Conservation (phyloP, 2,113 vertebrate species). For the Garra rufa region DNA sequence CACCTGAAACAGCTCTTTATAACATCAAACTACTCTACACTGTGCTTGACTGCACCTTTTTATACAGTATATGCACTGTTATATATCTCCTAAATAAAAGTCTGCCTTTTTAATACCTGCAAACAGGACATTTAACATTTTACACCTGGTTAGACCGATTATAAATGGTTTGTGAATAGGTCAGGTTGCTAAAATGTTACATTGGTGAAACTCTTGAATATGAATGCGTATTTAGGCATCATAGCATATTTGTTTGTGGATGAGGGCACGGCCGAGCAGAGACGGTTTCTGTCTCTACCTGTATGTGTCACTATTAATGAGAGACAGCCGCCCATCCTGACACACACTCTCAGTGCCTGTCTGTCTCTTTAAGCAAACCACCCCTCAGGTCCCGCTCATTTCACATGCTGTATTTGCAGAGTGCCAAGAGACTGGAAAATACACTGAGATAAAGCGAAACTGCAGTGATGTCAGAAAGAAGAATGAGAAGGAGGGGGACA, state of each 20-base stretch:
- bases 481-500: background rate
- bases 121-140: background rate
- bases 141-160: background rate
- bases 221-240: background rate
- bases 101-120: background rate
- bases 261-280: background rate
- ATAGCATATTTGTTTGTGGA: background rate
- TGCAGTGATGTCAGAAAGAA: slow-evolving; percentile 36
- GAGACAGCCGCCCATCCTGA: slow-evolving; percentile 16
- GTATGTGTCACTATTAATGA: slow-evolving; percentile 23
- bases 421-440: slow-evolving; percentile 46
- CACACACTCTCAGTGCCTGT: slow-evolving; percentile 54
- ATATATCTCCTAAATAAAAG: background rate
- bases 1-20: background rate
- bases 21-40: too few species aligned
- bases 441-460: slow-evolving; percentile 39
- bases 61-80: background rate
- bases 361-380: slow-evolving; percentile 59
- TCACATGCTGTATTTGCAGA: slow-evolving; percentile 49
- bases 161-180: background rate
- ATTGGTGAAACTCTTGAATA: background rate
- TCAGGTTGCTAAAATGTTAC: background rate
- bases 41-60: too few species aligned
- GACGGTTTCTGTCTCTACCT: slow-evolving; percentile 12
- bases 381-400: slow-evolving; percentile 41